Base-by-base conservation (phyloP, 2,888 invertebrate genomes). In the Halictus ligatus region DNA sequence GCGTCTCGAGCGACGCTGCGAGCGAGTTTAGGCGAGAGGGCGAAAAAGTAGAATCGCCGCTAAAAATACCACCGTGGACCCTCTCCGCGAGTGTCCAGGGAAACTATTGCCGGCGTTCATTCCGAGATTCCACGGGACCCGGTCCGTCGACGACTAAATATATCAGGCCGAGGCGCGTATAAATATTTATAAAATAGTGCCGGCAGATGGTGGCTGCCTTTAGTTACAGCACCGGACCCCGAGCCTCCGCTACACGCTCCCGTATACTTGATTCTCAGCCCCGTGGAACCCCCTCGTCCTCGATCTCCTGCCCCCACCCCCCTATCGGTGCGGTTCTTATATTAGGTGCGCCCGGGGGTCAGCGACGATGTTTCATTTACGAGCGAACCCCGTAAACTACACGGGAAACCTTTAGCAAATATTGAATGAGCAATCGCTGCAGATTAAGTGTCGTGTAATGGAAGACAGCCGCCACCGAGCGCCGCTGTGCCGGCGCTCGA, bases 181-280 rank as follows among this genome's bases (percentile, higher is more conserved):
- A 93, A 93, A 93, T 93, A 93, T 93, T 93, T 93, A 92, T 93
- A 93, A 93, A 93, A 93, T 93, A 93, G 92, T 89, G 93, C 89
- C 90, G 92, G 90, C 93, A 93, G 93, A 93, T 93, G 93, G 89
- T 92, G 90, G 90, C 84, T 89, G 89, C 85, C 89, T 90, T 88
- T 88, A 87, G 86, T 89, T 84, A 88, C 84, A 83, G 71, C 79
- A 87, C 75, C 75, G 79, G 80, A 83, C 74, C 75, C 69, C 69
- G 80, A 73, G 71, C 80, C 81, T 21, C 76, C 71, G 77, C 74
- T 83, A 75, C 79, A 75, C 84, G 82, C 71, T 77, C 80, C 79
- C 79, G 71, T 72, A 78, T 46, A 83, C 74, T 79, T 78, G 73
- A 83, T 83, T 54, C 54, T 21, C 21, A 21, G 54, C 10, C 54